Evolutionary conservation across 2,888 invertebrate species (phyloP).

Genomic region (Ennomos fuscantarius): DNA sequence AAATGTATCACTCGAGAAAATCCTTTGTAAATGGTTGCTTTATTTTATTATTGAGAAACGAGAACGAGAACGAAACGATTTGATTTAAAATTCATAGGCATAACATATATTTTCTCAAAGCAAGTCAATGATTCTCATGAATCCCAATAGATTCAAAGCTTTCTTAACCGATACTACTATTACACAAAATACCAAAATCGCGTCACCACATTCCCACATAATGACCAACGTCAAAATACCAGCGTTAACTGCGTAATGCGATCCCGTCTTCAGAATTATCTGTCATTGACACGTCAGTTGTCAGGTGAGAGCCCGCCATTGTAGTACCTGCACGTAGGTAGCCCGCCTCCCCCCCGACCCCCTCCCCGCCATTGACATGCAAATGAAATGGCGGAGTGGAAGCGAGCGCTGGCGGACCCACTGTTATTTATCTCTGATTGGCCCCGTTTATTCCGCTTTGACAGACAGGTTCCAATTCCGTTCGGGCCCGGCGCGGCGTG

Average conservation of each 20-base stretch:
- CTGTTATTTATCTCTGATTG: constrained; percentile 84
- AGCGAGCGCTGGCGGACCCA: constrained; percentile 67
- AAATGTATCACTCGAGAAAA: constrained; percentile 34
- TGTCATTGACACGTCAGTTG: constrained; percentile 50
- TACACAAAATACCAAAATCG: constrained; percentile 16
- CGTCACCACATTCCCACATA: constrained; percentile 36
- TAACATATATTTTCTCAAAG: too few species aligned
- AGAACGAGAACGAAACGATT: too few species aligned
- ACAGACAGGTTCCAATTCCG: constrained; percentile 77
- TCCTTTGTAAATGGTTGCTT: constrained; percentile 30
- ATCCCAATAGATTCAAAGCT: background rate
- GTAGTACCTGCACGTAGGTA: constrained; percentile 47
- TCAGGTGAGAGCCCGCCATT: constrained; percentile 67
- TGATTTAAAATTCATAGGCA: background rate
- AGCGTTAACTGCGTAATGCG: constrained; percentile 37
- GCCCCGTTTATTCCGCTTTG: constrained; percentile 79
- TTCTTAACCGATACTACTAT: background rate
- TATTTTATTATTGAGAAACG: constrained; percentile 18
- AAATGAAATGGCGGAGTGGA: constrained; percentile 66
- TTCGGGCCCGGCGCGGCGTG: constrained; percentile 59
- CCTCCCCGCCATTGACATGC: constrained; percentile 73
- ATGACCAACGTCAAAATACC: constrained; percentile 39
- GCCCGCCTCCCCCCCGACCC: constrained; percentile 33
- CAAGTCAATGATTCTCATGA: too few species aligned
- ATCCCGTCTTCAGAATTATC: constrained; percentile 36